Base-by-base conservation (phyloP, 2,113 vertebrate genomes). In the Mesoclemmys tuberculata region DNA sequence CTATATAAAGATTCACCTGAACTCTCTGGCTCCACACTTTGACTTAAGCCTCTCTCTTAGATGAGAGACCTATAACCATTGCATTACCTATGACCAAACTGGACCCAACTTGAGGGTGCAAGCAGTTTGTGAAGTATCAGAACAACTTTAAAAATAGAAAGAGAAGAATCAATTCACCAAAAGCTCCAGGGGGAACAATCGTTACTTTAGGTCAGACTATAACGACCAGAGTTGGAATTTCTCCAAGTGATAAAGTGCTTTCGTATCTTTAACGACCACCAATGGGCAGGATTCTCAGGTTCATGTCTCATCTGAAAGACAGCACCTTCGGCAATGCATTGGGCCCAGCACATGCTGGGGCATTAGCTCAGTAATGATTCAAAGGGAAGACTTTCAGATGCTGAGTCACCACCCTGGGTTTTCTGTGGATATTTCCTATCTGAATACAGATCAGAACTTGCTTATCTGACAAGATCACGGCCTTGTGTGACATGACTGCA, bases 121-220 rank as follows among this genome's bases (percentile, higher is more conserved):
- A 44, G 35, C 9, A 35, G 31, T 64, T 82, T 86, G 85, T 86
- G 88, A 48, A 90, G 81, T 80, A 75, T 35, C 86, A 83, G 0
- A 92, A 29, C 44, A 82, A 55, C 64, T 88, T 89, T 54, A 78
- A 38, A 49, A 77, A 71, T 1, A 86, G 52, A 24, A 21, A 31
- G 0, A 77, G 29, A 18, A 41, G 87, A 92, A 54, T 2, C 64
- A 85, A 92, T 89, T 82, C 49, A 11, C 46, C 79, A 24, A 44
- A 51, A 84, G 81, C 51, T 90, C 56, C 81, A 74, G 79, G 78
- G 92, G 79, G 90, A 96, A 91, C 83, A 85, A 94, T 87, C 96
- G 58, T 87, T 90, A 88, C 64, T 10, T 10, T 26, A 56, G 35
- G 24, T 81, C 88, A 89, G 75, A 92, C 83, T 16, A 52, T 75